phyloP scores from a whole-genome alignment of 2,113 vertebrate genomes.

The Theristicus caerulescens region DNA sequence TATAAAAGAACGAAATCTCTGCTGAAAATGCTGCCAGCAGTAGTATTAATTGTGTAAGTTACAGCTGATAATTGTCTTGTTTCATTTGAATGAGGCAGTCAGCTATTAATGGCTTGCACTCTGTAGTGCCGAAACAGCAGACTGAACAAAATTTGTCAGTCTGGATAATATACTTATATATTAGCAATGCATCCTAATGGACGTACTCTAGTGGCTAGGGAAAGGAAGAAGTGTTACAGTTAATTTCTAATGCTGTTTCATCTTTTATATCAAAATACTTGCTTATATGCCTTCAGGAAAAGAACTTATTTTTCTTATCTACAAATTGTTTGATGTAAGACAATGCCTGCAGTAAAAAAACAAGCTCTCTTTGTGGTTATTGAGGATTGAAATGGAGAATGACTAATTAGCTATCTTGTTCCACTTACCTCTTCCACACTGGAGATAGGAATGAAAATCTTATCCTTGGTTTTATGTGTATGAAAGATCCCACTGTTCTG shows the following conservation, averaged over 20 bases:
- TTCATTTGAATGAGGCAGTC: constrained; percentile 43
- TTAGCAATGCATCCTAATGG: not conserved
- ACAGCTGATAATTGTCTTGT: constrained; percentile 60
- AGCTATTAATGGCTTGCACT: constrained; percentile 27
- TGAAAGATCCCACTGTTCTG: not conserved
- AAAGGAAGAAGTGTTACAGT: not conserved
- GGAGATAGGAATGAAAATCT: not conserved
- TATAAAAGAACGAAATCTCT: constrained; percentile 45
- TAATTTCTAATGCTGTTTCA: constrained; percentile 54
- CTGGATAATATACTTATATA: not conserved
- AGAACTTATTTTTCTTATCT: constrained; percentile 42
- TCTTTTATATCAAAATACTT: constrained; percentile 38
- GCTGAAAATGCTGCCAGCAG: constrained; percentile 50
- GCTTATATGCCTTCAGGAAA: constrained; percentile 12
- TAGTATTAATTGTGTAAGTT: constrained; percentile 59
- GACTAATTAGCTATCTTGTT: constrained; percentile 33
- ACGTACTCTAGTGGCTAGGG: not conserved
- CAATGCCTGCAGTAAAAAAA: constrained; percentile 38
- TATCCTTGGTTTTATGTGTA: not conserved
- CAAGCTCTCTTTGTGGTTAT: not conserved
- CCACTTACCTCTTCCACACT: not conserved
- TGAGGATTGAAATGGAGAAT: not conserved
- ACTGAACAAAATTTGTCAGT: not conserved
- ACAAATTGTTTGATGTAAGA: constrained; percentile 43
- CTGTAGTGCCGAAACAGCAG: constrained; percentile 6